These are phyloP conservation scores for Carassius carassius DNA, from an alignment of 2,113 vertebrate genomes.

Conservation along the genomic window DNA sequence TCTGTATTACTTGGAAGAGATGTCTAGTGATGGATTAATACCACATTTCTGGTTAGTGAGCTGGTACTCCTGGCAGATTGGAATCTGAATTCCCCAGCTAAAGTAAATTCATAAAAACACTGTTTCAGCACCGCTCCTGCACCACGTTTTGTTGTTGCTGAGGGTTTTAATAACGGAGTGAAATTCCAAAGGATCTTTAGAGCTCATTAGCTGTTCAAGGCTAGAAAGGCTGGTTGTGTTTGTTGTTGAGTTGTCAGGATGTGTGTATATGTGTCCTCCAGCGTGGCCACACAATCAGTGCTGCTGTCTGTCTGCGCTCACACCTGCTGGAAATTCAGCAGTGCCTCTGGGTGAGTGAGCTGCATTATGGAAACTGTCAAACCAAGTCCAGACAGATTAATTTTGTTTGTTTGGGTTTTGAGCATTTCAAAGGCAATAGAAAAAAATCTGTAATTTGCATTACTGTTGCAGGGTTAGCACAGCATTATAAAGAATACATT, in stretches of 20 bases:
- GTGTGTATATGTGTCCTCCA: background rate
- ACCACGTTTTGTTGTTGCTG: background rate
- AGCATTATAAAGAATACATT: background rate
- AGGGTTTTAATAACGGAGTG: background rate
- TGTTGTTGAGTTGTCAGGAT: background rate
- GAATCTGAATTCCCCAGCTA: background rate
- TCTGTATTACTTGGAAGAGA: background rate
- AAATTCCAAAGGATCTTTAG: conserved; percentile 21
- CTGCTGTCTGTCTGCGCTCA: background rate
- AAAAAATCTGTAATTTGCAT: background rate
- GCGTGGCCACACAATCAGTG: background rate
- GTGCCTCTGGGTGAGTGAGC: conserved; percentile 16
- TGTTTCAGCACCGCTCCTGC: background rate
- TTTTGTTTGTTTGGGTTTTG: background rate
- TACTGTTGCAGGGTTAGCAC: background rate
- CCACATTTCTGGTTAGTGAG: background rate
- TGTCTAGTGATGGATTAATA: background rate
- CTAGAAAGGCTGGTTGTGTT: background rate
- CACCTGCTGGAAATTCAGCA: conserved; percentile 8
- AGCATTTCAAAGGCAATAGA: background rate
- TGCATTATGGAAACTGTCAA: background rate
- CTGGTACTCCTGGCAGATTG: background rate
- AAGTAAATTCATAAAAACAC: background rate
- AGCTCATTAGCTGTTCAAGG: background rate
- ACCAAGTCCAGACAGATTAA: conserved; percentile 2